A percentile compares a stretch with the other conserved stretches of the same genome.
phyloP scores from a whole-genome alignment of 2,888 invertebrate genomes.

The Torymus aiolomorphi region DNA sequence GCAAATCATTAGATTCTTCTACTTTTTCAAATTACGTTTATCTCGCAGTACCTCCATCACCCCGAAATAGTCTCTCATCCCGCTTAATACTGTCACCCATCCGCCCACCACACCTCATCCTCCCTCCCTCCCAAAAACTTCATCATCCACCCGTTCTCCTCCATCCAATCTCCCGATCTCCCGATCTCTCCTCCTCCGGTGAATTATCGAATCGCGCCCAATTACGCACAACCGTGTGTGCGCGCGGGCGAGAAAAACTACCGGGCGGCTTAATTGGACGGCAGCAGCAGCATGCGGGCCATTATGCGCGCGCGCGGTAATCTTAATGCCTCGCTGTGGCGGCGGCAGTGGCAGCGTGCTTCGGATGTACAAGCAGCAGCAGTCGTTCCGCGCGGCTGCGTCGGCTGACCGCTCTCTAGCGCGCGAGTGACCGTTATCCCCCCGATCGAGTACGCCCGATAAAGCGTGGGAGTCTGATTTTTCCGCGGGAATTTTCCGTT shows the following conservation, averaged over 20 bases:
- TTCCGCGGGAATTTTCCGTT: background rate
- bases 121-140: too few species aligned
- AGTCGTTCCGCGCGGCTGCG: conserved; percentile 12
- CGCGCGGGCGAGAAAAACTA: conserved; percentile 1
- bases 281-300: conserved; percentile 4
- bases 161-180: background rate
- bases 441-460: background rate
- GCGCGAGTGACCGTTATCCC: conserved; percentile 19
- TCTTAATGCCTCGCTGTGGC: conserved; percentile 33
- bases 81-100: too few species aligned
- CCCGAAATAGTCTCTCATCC: too few species aligned
- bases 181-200: background rate
- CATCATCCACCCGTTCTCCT: too few species aligned
- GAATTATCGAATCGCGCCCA: conserved; percentile 22
- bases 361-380: conserved; percentile 27
- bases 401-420: background rate
- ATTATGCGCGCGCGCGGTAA: background rate
- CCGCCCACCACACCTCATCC: too few species aligned
- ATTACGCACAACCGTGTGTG: conserved; percentile 2
- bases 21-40: too few species aligned
- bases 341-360: conserved; percentile 4
- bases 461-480: background rate
- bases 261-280: conserved; percentile 20
- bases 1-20: too few species aligned
- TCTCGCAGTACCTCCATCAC: too few species aligned